phyloP scores from a whole-genome alignment of 2,888 invertebrate species.

The Melangyna quadrimaculata region DNA sequence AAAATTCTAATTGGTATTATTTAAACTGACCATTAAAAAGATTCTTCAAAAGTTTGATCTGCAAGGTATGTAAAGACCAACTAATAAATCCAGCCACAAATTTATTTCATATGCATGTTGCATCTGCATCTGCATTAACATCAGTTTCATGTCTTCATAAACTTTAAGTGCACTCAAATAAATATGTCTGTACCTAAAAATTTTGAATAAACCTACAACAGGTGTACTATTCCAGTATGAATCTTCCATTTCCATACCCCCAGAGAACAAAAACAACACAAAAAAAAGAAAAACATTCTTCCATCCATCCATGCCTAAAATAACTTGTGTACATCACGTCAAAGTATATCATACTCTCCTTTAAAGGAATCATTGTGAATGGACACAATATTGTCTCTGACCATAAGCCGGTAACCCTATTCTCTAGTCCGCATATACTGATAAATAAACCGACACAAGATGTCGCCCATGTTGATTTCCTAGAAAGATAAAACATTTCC shows the following conservation, averaged over 20 bases:
- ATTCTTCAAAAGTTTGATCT: neutral
- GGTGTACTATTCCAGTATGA: neutral
- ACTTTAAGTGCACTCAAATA: neutral
- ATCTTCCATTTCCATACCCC: neutral
- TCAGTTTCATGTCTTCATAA: neutral
- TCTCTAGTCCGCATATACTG: neutral
- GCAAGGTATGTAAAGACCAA: neutral
- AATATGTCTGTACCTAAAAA: too few species aligned
- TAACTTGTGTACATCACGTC: neutral
- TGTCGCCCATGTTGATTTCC: conserved; percentile 55
- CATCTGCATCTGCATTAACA: neutral
- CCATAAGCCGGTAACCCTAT: conserved; percentile 1
- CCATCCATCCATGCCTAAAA: neutral
- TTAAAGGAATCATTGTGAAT: conserved; percentile 8
- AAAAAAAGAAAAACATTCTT: neutral
- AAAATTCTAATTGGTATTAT: neutral
- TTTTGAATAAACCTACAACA: neutral
- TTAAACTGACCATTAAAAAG: neutral
- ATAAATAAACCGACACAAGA: conserved; percentile 32
- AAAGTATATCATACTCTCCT: conserved; percentile 1
- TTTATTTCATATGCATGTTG: neutral
- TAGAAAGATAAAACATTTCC: conserved; percentile 54
- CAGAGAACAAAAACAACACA: neutral
- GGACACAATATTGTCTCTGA: conserved; percentile 27
- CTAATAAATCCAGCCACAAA: neutral